Base-by-base conservation (phyloP, 2,797 vertebrate species). In the Stomatorhinus walkeri region DNA sequence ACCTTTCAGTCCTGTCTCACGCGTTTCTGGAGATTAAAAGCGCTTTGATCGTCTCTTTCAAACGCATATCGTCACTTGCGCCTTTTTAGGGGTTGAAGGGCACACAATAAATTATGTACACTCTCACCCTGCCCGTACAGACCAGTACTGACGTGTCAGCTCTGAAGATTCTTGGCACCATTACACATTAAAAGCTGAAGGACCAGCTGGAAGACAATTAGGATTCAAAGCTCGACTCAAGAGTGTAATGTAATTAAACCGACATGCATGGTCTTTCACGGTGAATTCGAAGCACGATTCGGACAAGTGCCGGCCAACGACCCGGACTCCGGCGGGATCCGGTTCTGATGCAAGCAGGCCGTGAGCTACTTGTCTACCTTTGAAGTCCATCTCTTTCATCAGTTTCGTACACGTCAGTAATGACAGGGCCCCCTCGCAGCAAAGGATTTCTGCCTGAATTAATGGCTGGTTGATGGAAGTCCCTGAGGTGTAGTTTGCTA, bases 81-180 rank as follows among this genome's bases (percentile, higher is more conserved):
- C n/a, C 14, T 61, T 89, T 85, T 22, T 51, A 24, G 40, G 12
- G 12, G 64, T 59, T 40, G 43, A 68, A 68, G 46, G 54, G 83
- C 43, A 85, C 19, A 32, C 79, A 10, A 88, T 89, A 83, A 89
- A 89, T 89, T 64, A 49, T 64, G 40, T 14, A 56, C n/a, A 19
- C 52, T 48, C 8, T 87, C 40, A 1, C 36, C 86, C 54, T 32
- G 1, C 56, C 28, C 19, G 3, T 43, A n/a, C 36, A 14, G 54
- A 43, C 59, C n/a, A 64, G 56, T 36, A 86, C 24, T 5, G 85
- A 12, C 49, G 5, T 19, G 24, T 56, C 48, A 87, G 32, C 86
- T 91, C 94, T 93, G 9, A 90, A 83, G 93, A 94, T 92, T 76
- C 90, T 87, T 85, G 87, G 91, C 91, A 88, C 93, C 93, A 93